Evolutionary conservation across 2,113 vertebrate species (phyloP).

Genomic region (Phocoena phocoena): DNA sequence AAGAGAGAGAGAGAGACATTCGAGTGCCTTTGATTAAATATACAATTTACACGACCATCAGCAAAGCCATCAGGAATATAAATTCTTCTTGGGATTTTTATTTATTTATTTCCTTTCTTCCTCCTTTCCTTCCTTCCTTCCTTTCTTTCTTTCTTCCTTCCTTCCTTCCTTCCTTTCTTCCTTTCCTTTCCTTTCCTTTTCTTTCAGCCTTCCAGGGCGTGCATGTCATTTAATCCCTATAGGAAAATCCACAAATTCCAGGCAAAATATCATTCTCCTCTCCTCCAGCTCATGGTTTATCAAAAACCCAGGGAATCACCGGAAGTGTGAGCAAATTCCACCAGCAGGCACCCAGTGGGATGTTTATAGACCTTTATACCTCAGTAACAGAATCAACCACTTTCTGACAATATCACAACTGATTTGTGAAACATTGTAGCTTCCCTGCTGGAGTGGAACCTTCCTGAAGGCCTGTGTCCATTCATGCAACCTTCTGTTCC

Average conservation of each 20-base stretch:
- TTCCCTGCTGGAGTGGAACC: background rate
- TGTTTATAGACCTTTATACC: background rate
- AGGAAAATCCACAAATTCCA: conserved; percentile 46
- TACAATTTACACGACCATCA: conserved; percentile 75
- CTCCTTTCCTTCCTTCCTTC: too few species aligned
- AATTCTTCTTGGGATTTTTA: conserved; percentile 68
- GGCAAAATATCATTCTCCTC: background rate
- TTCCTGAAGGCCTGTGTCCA: conserved; percentile 10
- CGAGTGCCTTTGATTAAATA: conserved; percentile 75
- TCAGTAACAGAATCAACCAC: conserved; percentile 9
- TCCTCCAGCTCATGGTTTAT: background rate
- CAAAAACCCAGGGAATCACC: background rate
- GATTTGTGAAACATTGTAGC: conserved; percentile 9
- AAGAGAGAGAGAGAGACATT: conserved; percentile 26
- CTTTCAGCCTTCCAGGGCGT: background rate
- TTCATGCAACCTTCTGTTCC: background rate
- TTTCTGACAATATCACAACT: conserved; percentile 18
- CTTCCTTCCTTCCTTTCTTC: background rate
- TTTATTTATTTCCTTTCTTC: conserved; percentile 7
- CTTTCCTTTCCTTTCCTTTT: background rate
- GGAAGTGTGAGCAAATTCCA: background rate
- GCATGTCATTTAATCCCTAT: conserved; percentile 44
- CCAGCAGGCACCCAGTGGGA: background rate
- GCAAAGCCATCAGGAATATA: conserved; percentile 69
- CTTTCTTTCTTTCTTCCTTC: background rate